These are phyloP conservation scores for Phthorimaea operculella DNA, from an alignment of 1,140 invertebrate species.

Conservation along the genomic window DNA sequence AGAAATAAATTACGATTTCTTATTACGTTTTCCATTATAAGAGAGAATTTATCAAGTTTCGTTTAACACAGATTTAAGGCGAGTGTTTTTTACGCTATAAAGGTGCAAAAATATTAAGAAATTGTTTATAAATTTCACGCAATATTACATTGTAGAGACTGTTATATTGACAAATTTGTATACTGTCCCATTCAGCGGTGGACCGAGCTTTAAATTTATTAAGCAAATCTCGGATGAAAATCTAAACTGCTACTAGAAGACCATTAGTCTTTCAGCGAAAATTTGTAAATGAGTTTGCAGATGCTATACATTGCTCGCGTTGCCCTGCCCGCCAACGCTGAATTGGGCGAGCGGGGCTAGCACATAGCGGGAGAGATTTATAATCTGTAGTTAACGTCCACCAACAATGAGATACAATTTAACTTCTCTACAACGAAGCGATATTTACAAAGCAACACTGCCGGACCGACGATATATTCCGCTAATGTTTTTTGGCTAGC, in stretches of 20 bases:
- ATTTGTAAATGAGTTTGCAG: slow-evolving; percentile 27
- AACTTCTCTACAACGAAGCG: slow-evolving; percentile 32
- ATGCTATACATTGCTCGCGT: slow-evolving; percentile 14
- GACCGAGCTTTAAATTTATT: not conserved
- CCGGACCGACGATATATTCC: slow-evolving; percentile 28
- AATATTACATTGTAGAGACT: too few species aligned
- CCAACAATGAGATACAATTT: slow-evolving; percentile 49
- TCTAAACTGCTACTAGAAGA: slow-evolving; percentile 1
- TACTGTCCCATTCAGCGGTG: not conserved
- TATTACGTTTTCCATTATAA: slow-evolving; percentile 65
- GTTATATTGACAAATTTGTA: too few species aligned
- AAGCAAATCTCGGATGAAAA: not conserved
- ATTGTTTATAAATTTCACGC: too few species aligned
- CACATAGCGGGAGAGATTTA: slow-evolving; percentile 36
- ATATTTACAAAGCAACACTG: slow-evolving; percentile 32
- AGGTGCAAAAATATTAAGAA: too few species aligned
- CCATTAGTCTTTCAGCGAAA: slow-evolving; percentile 15
- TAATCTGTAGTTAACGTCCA: slow-evolving; percentile 45
- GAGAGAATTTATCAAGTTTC: slow-evolving; percentile 55
- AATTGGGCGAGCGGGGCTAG: slow-evolving; percentile 6
- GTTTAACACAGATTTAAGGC: slow-evolving; percentile 23
- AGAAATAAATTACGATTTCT: slow-evolving; percentile 67
- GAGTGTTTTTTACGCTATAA: not conserved
- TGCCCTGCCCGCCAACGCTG: not conserved
- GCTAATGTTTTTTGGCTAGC: slow-evolving; percentile 44